Conservation (phyloP, 2,888 invertebrate species). For the Thecocarcelia acutangulata region DNA sequence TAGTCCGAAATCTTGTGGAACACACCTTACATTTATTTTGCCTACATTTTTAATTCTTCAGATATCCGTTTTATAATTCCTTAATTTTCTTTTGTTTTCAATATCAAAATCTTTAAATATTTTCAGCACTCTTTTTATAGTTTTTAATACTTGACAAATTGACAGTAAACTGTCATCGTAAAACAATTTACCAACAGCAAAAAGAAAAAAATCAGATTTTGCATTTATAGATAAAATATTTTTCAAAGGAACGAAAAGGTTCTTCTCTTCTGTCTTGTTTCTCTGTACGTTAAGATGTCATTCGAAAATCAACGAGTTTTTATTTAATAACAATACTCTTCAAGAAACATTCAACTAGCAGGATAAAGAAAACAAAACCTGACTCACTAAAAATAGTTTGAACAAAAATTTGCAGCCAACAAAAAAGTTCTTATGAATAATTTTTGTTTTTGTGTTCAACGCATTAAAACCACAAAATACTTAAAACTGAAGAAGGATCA, state of each 20-base stretch:
- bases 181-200: constrained; percentile 35
- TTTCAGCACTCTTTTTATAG: constrained; percentile 12
- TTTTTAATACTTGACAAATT: constrained; percentile 62
- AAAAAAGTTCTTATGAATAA: constrained; percentile 59
- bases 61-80: constrained; percentile 24
- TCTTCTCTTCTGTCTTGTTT: neutral
- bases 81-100: constrained; percentile 11
- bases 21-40: neutral
- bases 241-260: constrained; percentile 23
- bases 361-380: constrained; percentile 28
- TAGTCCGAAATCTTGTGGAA: no score
- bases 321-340: constrained; percentile 50
- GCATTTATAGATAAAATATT: constrained; percentile 30
- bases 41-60: neutral
- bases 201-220: constrained; percentile 34
- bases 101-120: constrained; percentile 1
- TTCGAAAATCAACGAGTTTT: constrained; percentile 66
- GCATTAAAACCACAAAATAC: constrained; percentile 68
- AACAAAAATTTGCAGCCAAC: constrained; percentile 21
- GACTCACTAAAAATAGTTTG: constrained; percentile 54
- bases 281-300: constrained; percentile 48
- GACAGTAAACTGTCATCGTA: constrained; percentile 64
- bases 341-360: constrained; percentile 3
- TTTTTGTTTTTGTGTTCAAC: constrained; percentile 34
- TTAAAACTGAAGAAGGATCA: constrained; percentile 59